Base-by-base conservation (phyloP, 2,113 vertebrate genomes). In the Leuciscus idus region DNA sequence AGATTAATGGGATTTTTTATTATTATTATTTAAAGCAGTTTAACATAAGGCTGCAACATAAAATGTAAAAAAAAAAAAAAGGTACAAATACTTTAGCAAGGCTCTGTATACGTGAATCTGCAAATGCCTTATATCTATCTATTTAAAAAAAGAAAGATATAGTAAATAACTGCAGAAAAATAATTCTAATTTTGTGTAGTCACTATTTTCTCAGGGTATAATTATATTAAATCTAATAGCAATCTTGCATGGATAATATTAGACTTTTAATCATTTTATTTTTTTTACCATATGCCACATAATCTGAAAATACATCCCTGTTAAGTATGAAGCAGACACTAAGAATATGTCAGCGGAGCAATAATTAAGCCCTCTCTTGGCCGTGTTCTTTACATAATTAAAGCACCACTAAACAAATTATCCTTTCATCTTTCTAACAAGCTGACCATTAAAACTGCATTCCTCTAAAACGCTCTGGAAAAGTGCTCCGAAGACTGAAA, bases 391-490 rank as follows among this genome's bases (percentile, higher is more conserved):
- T 81, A 66, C 19, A 5, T 43, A 36, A 76, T 28, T 59, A 84
- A 57, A 26, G 26, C 21, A 26, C 21, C 33, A 48, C 43, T 46
- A 62, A 17, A 61, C 50, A 23, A 70, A 86, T 81, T 1, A 72
- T 28, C 52, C 17, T 75, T 68, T 78, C 26, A 52, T 52, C 15
- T 13, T 39, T 48, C 15, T 48, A 84, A 64, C 17, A 15, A 66
- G 72, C 61, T 81, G 85, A 86, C 77, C 64, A 61, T 81, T 59
- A 74, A 8, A 77, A 76, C 8, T 21, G 10, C 28, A 61, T 39
- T 81, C 13, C 36, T 28, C 12, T 12, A 15, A 43, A 33, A 61
- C 21, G 33, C 33, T 59, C 30, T 46, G 52, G 43, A 74, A 68
- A 55, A 77, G 6, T 52, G 5, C 46, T 75, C 12, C 4, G 33